These are phyloP conservation scores for Geococcyx californianus DNA, from an alignment of 2,113 vertebrate genomes.

Conservation along the genomic window DNA sequence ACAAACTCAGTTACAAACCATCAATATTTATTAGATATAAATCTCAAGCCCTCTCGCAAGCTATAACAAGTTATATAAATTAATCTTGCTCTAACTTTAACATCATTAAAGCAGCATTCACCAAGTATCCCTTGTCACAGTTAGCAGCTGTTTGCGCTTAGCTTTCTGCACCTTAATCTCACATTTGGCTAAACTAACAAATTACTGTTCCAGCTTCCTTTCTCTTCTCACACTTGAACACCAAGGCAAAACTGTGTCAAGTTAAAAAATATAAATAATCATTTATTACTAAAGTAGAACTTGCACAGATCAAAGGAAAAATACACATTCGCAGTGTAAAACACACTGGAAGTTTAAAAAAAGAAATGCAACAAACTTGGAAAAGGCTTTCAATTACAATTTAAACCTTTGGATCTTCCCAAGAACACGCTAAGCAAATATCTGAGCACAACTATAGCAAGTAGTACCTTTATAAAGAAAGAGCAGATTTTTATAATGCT, in stretches of 20 bases:
- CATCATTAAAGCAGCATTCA: background rate
- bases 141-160: conserved; percentile 6
- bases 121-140: background rate
- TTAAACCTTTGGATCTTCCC: background rate
- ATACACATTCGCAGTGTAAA: background rate
- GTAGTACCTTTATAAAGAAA: background rate
- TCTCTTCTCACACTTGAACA: background rate
- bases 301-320: background rate
- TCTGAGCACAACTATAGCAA: background rate
- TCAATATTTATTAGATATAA: conserved; percentile 53
- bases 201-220: background rate
- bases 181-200: background rate
- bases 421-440: background rate
- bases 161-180: conserved; percentile 15
- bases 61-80: conserved; percentile 38
- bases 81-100: conserved; percentile 24
- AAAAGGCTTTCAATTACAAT: background rate
- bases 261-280: background rate
- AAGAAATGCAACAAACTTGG: background rate
- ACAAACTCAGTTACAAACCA: conserved; percentile 27
- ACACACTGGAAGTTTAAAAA: background rate
- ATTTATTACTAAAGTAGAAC: background rate
- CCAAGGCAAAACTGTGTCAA: background rate
- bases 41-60: conserved; percentile 15
- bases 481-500: background rate